Conservation (phyloP, 2,113 vertebrate species). For the Tachuris rubrigastra region DNA sequence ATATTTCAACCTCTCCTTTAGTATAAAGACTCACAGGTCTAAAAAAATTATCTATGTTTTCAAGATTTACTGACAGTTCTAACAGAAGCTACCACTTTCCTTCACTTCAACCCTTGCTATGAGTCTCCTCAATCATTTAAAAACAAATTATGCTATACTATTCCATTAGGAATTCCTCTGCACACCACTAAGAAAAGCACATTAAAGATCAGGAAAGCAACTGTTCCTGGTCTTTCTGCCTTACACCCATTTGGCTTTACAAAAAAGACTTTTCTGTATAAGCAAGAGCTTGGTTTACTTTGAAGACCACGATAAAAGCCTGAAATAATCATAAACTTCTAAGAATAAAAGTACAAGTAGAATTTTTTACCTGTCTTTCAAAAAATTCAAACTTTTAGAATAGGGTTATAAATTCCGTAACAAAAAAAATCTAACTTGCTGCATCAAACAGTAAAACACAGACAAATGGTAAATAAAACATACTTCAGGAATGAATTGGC, state of each 20-base stretch:
- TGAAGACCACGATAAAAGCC: neutral
- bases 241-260: neutral
- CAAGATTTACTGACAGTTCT: neutral
- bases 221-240: neutral
- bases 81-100: neutral
- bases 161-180: neutral
- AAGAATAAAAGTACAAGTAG: neutral
- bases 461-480: neutral
- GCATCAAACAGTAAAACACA: neutral
- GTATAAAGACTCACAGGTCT: neutral
- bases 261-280: neutral
- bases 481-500: neutral
- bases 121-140: neutral
- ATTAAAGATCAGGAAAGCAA: neutral
- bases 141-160: neutral
- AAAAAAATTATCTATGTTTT: neutral
- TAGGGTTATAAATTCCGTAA: neutral
- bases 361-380: neutral
- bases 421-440: neutral
- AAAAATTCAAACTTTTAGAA: neutral
- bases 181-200: neutral
- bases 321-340: neutral
- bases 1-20: neutral
- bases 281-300: neutral
- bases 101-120: neutral